Evolutionary conservation across 92 coral and sea anemone genomes (phyloP).

Genomic region (Anthopleura xanthogrammica): DNA sequence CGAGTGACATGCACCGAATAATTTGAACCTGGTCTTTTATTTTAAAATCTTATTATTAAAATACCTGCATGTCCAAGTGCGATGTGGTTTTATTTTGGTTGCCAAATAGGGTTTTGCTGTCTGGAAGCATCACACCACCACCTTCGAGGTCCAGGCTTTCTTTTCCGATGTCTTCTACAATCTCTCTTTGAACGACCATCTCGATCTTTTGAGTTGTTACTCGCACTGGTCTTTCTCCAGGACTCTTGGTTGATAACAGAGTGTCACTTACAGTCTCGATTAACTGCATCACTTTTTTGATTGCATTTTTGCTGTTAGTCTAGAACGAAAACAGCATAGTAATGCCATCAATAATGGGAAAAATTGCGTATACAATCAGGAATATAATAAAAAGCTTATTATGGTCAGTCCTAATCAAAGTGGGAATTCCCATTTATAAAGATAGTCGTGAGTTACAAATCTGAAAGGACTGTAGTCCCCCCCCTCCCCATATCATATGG

Average conservation of each 20-base stretch:
- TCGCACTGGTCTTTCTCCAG: constrained; percentile 49
- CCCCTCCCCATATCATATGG: no score
- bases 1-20: no score
- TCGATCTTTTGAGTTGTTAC: constrained; percentile 61
- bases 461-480: no score
- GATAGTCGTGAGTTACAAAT: no score
- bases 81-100: constrained; percentile 21
- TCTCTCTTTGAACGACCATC: constrained; percentile 53
- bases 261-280: constrained; percentile 63
- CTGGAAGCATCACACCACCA: constrained; percentile 42
- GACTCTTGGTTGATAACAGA: constrained; percentile 43
- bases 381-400: no score
- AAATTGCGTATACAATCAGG: not conserved
- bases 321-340: not conserved
- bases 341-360: not conserved
- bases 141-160: constrained; percentile 30
- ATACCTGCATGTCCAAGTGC: constrained; percentile 73
- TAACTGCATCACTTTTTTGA: constrained; percentile 53
- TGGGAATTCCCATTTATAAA: no score
- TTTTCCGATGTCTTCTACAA: constrained; percentile 49
- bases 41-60: no score
- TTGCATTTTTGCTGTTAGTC: constrained; percentile 55
- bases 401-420: no score
- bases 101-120: constrained; percentile 39
- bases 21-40: no score